Percentiles rank a stretch among this genome's conserved stretches.
Evolutionary conservation across 2,797 vertebrate species (phyloP).

Genomic region (Rhinichthys osculus): DNA sequence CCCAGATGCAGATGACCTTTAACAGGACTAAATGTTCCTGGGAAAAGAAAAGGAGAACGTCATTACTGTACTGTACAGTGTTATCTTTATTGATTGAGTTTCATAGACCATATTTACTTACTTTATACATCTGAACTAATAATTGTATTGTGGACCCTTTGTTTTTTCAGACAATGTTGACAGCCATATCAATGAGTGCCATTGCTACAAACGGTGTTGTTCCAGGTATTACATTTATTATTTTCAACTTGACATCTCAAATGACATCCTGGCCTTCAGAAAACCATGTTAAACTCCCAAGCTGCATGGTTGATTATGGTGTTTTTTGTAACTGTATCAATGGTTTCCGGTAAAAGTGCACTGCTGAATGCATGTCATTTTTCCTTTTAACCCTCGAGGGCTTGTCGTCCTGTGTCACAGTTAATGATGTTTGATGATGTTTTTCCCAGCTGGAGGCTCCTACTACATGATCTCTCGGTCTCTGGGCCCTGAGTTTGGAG

Average conservation of each 20-base stretch:
- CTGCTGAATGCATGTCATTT: not conserved
- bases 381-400: not conserved
- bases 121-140: not conserved
- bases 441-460: conserved; percentile 87
- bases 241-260: no score
- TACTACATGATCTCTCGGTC: conserved; percentile 98
- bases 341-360: not conserved
- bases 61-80: not conserved
- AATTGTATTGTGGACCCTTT: not conserved
- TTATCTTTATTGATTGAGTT: conserved; percentile 6
- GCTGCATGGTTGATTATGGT: not conserved
- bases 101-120: not conserved
- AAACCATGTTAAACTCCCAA: not conserved
- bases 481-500: conserved; percentile 94
- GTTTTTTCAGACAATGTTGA: conserved; percentile 90
- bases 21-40: conserved; percentile 28
- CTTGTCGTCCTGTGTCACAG: not conserved
- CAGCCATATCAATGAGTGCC: conserved; percentile 98
- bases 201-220: conserved; percentile 98
- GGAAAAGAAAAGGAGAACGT: not conserved
- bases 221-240: conserved; percentile 82
- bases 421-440: not conserved
- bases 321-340: not conserved
- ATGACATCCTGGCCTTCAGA: not conserved
- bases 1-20: conserved; percentile 59